phyloP scores from a whole-genome alignment of 2,113 vertebrate species.

The Pyxicephalus adspersus region DNA sequence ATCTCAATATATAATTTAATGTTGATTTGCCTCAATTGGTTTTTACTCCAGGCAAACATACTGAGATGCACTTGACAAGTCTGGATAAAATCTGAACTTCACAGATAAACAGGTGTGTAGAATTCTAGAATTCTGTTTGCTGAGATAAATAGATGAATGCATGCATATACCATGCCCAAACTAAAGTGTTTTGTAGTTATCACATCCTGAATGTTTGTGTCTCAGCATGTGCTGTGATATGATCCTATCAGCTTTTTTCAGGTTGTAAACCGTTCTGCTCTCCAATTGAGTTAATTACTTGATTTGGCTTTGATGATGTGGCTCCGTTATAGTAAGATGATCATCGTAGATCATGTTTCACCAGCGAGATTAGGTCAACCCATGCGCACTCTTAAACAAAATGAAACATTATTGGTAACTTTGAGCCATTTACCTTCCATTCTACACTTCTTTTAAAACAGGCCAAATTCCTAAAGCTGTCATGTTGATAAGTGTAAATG shows the following conservation, averaged over 20 bases:
- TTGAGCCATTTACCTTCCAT: too few species aligned
- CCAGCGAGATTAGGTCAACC: constrained; percentile 5
- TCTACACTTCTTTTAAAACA: too few species aligned
- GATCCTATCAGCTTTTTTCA: constrained; percentile 21
- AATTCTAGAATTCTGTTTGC: not conserved
- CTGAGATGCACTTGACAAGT: too few species aligned
- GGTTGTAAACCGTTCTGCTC: constrained; percentile 43
- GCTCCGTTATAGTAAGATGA: constrained; percentile 35
- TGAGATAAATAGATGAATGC: constrained; percentile 16
- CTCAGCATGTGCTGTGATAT: constrained; percentile 20
- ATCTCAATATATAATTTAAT: too few species aligned
- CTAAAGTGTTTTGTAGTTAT: constrained; percentile 50
- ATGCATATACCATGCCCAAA: constrained; percentile 24
- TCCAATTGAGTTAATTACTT: constrained; percentile 58
- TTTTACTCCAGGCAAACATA: too few species aligned
- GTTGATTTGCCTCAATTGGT: too few species aligned
- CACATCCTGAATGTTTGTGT: constrained; percentile 29
- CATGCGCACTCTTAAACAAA: not conserved
- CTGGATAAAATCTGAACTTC: not conserved
- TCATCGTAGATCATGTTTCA: constrained; percentile 42
- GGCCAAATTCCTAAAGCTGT: too few species aligned
- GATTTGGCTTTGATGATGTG: constrained; percentile 37
- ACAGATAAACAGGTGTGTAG: too few species aligned
- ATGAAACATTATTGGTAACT: not conserved
- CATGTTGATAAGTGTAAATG: too few species aligned